phyloP scores from a whole-genome alignment of 2,888 invertebrate species.

The Clivina fossor region DNA sequence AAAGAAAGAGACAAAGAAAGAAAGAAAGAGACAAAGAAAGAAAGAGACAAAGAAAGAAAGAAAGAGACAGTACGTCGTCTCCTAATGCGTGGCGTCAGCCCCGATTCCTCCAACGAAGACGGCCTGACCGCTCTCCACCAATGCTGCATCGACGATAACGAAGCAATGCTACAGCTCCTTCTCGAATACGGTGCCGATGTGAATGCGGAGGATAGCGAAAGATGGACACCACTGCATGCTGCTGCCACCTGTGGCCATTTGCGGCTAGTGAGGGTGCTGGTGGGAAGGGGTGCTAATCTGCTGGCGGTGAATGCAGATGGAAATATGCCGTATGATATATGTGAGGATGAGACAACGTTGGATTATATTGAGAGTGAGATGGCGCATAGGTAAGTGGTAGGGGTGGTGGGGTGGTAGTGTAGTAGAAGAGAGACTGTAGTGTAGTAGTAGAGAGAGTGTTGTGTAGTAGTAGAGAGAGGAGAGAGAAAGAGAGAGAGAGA shows the following conservation, averaged over 20 bases:
- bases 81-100: constrained; percentile 86
- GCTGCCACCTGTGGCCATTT: constrained; percentile 98
- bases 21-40: no score
- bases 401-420: no score
- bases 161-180: constrained; percentile 93
- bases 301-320: constrained; percentile 98
- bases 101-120: constrained; percentile 98
- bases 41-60: no score
- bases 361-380: constrained; percentile 97
- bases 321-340: constrained; percentile 99
- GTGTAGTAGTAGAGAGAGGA: no score
- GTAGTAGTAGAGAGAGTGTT: no score
- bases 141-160: constrained; percentile 99
- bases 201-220: constrained; percentile 94
- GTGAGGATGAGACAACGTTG: constrained; percentile 94
- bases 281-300: constrained; percentile 81
- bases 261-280: constrained; percentile 76
- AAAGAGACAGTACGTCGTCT: constrained; percentile 85
- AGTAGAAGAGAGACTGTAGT: no score
- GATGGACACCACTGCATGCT: constrained; percentile 98
- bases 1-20: no score
- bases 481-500: no score
- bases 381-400: constrained; percentile 65
- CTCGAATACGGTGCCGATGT: constrained; percentile 90
- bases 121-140: constrained; percentile 98